Conservation (phyloP, 1,140 invertebrate genomes). For the Ips nitidus region DNA sequence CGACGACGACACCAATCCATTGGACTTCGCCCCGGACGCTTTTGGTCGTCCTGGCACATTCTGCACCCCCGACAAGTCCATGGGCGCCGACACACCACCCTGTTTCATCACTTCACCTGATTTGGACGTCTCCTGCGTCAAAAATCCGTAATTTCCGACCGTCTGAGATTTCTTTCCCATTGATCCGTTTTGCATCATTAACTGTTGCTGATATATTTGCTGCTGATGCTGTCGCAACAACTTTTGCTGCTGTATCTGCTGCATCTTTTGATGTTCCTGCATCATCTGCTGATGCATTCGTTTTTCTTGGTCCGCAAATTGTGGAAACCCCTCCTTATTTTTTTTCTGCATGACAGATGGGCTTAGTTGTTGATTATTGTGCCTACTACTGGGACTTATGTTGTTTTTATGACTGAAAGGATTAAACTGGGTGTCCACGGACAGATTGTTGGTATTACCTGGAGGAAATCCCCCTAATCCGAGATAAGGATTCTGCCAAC, state of each 20-base stretch:
- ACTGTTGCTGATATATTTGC: constrained; percentile 41
- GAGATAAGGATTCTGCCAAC: constrained; percentile 32
- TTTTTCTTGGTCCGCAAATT: constrained; percentile 34
- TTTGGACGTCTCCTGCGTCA: neutral
- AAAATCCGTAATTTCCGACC: neutral
- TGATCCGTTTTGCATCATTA: neutral
- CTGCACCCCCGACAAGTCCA: constrained; percentile 45
- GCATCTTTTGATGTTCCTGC: constrained; percentile 32
- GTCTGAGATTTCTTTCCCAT: neutral
- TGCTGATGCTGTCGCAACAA: constrained; percentile 31
- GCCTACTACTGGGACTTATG: constrained; percentile 18
- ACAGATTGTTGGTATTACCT: constrained; percentile 15
- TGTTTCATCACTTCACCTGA: constrained; percentile 10
- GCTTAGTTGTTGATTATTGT: constrained; percentile 17
- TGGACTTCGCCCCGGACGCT: constrained; percentile 45
- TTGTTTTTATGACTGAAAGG: constrained; percentile 31
- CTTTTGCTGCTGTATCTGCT: constrained; percentile 31
- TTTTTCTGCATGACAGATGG: constrained; percentile 26
- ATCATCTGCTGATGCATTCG: constrained; percentile 26
- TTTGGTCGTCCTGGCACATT: constrained; percentile 48
- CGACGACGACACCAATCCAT: constrained; percentile 32
- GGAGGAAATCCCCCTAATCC: constrained; percentile 20
- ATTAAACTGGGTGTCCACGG: constrained; percentile 19
- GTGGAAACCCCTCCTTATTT: constrained; percentile 15
- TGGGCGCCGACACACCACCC: constrained; percentile 27